Percentiles rank a stretch among this genome's conserved stretches.
Conservation (phyloP, 2,888 invertebrate genomes). For the Calliscelio sp. region DNA sequence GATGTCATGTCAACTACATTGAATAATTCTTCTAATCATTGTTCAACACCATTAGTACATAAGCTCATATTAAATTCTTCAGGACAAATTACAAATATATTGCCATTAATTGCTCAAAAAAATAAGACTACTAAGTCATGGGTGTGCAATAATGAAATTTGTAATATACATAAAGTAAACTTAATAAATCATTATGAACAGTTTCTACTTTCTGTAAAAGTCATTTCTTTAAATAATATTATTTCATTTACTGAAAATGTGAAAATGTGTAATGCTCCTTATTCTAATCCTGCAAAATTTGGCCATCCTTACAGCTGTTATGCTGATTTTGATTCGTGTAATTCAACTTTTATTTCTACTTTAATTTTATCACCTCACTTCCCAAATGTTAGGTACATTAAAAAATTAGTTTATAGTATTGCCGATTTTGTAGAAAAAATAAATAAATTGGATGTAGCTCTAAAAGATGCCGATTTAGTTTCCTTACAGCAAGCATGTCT, state of each 20-base stretch:
- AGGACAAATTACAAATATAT: background rate
- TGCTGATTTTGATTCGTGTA: conserved; percentile 37
- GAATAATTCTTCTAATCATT: too few species aligned
- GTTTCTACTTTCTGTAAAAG: background rate
- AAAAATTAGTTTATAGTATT: conserved; percentile 35
- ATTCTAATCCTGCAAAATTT: conserved; percentile 5
- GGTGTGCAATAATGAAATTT: conserved; percentile 1
- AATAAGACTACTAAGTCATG: conserved; percentile 16
- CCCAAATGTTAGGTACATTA: conserved; percentile 20
- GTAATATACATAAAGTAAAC: background rate
- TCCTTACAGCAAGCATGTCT: background rate
- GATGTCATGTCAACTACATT: too few species aligned
- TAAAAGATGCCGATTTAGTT: conserved; percentile 5
- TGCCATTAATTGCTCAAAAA: background rate
- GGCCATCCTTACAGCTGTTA: conserved; percentile 46
- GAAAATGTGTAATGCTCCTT: conserved; percentile 20
- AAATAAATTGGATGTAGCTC: background rate
- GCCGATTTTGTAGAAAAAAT: background rate
- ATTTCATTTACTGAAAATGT: background rate
- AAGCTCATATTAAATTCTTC: too few species aligned
- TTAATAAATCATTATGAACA: conserved; percentile 23
- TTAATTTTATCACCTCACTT: conserved; percentile 39
- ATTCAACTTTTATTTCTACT: conserved; percentile 33
- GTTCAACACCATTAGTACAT: too few species aligned
- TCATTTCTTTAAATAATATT: background rate